These are phyloP conservation scores for Toxostoma redivivum DNA, from an alignment of 2,113 vertebrate species.

Conservation along the genomic window DNA sequence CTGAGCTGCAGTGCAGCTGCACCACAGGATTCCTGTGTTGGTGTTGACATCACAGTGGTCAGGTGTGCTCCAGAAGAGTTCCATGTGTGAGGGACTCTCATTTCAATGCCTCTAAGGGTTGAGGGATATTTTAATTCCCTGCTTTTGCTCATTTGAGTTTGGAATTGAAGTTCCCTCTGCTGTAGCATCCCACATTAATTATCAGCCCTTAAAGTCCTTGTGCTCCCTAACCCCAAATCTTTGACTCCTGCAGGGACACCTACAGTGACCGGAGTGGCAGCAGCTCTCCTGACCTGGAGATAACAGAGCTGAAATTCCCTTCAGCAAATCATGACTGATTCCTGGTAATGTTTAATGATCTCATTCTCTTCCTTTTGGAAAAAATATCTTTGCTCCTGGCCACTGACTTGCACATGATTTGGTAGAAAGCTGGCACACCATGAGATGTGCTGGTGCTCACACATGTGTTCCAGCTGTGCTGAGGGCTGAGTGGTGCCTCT, in stretches of 20 bases:
- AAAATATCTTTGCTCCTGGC: background rate
- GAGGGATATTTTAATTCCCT: background rate
- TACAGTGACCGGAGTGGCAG: constrained; percentile 90
- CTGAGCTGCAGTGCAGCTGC: background rate
- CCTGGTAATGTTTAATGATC: constrained; percentile 19
- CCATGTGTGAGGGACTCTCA: too few relatives aligned
- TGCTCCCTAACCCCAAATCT: background rate
- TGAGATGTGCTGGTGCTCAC: background rate
- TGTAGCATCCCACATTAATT: background rate
- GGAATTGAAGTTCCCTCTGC: background rate
- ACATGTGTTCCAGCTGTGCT: background rate
- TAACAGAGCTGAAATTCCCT: constrained; percentile 85
- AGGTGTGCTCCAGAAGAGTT: background rate
- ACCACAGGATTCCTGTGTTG: background rate
- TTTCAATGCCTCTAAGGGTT: background rate
- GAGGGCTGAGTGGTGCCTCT: background rate
- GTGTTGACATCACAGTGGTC: background rate
- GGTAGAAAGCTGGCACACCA: background rate
- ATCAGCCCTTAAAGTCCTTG: background rate
- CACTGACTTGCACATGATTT: background rate
- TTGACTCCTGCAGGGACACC: constrained; percentile 80
- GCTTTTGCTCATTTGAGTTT: background rate
- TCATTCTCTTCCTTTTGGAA: background rate
- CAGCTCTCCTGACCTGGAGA: constrained; percentile 91
- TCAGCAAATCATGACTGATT: constrained; percentile 76